Percentiles rank a stretch among this genome's conserved stretches.
These are phyloP conservation scores for Lepus americanus DNA, from an alignment of 2,113 vertebrate species.

Conservation along the genomic window DNA sequence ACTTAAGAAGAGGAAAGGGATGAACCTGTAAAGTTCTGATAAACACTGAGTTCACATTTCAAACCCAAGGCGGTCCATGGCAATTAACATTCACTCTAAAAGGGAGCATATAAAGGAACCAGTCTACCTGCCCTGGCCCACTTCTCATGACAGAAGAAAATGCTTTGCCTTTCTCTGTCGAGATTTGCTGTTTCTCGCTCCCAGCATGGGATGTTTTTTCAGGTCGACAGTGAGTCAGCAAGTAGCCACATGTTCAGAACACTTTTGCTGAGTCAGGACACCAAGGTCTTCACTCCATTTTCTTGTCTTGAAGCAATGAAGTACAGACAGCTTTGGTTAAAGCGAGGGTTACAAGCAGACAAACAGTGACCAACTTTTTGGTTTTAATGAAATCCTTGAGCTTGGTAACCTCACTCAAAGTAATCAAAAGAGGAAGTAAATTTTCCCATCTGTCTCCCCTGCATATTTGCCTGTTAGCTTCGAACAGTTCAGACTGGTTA, in stretches of 20 bases:
- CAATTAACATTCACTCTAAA: slow-evolving; percentile 17
- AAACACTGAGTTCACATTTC: slow-evolving; percentile 23
- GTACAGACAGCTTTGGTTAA: slow-evolving; percentile 38
- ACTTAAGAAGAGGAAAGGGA: background rate
- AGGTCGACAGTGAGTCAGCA: slow-evolving; percentile 75
- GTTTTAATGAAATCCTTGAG: slow-evolving; percentile 41
- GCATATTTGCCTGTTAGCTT: background rate
- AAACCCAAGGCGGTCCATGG: slow-evolving; percentile 23
- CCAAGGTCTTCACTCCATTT: slow-evolving; percentile 54
- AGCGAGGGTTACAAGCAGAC: background rate
- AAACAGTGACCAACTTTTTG: slow-evolving; percentile 13
- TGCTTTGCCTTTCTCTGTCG: background rate
- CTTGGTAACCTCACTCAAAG: background rate
- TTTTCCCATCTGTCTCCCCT: background rate
- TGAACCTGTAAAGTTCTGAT: background rate
- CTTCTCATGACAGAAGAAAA: slow-evolving; percentile 42
- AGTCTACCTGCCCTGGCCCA: background rate
- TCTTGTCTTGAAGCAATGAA: slow-evolving; percentile 66
- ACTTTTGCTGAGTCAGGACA: slow-evolving; percentile 70
- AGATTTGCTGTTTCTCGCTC: slow-evolving; percentile 33
- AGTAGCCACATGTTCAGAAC: slow-evolving; percentile 72
- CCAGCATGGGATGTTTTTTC: slow-evolving; percentile 28
- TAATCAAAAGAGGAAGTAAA: slow-evolving; percentile 61
- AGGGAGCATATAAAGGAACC: slow-evolving; percentile 16
- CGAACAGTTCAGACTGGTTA: background rate